Evolutionary conservation across 2,797 vertebrate species (phyloP), one percentile per base, ranked within the genome.

Genomic region (Loris lydekkerianus): DNA sequence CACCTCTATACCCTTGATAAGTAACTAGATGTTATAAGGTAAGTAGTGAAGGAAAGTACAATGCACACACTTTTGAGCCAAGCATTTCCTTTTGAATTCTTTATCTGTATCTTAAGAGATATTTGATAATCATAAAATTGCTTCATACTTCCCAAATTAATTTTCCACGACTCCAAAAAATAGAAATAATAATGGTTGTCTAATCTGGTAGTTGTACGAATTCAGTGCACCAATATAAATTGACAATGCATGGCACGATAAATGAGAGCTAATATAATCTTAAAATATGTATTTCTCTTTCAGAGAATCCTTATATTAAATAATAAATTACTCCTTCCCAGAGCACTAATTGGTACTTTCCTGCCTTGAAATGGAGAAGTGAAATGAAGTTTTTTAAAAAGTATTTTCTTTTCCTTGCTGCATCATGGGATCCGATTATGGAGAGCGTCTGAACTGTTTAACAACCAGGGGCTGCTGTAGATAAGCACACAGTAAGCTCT

Each of bases 401-500:
- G 4, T 95, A 10, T 72, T 94, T 89, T 86, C 43, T 89, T 96
- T 78, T 86, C 37, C 34, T 61, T 63, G 67, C 27, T 67, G 60
- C 10, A 63, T 60, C 31, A n/a, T 70, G 69, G 37, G 72, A 53
- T 91, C 65, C 69, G 78, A 65, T 40, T 94, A 93, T 37, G 46
- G 65, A 91, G 72, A 96, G 76, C 63, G 67, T 90, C 70, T 86
- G 86, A 94, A 90, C 87, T 95, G 95, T 91, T 95, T 95, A 95
- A 92, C 61, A 77, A 1, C 0, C 60, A 92, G 40, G 58, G 78
- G 72, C 75, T 96, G 86, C 89, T 89, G 91, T 67, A 96, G 96
- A 97, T 85, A 34, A 95, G 69, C 95, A 88, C 43, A 96, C 81
- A 88, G 37, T 97, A 94, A 94, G 94, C 95, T 92, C 13, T 69